Evolutionary conservation across 2,888 invertebrate species (phyloP).

Genomic region (Magallana nippona): DNA sequence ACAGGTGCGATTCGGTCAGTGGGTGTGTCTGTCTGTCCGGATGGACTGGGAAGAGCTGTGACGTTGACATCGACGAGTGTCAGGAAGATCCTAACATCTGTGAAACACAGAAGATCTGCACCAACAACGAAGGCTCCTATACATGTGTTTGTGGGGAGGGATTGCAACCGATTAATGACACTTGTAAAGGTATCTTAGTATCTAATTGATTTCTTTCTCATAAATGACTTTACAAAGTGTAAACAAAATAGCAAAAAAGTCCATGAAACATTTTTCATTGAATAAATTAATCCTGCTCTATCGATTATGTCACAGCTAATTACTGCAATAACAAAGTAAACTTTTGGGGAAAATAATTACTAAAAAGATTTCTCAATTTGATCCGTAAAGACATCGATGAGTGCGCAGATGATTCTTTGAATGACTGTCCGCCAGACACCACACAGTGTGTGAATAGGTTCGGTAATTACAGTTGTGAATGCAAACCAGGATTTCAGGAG

Average conservation of each 20-base stretch:
- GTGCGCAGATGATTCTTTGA: not conserved
- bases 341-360: no score
- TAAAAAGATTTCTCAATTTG: no score
- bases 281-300: no score
- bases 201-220: not conserved
- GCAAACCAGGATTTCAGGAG: slow-evolving; percentile 35
- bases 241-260: no score
- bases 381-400: slow-evolving; percentile 36
- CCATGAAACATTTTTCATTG: no score
- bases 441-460: slow-evolving; percentile 42
- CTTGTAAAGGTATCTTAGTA: slow-evolving; percentile 28
- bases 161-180: not conserved
- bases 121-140: slow-evolving; percentile 37
- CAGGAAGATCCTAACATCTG: slow-evolving; percentile 35
- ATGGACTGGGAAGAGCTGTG: slow-evolving; percentile 47
- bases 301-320: no score
- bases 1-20: slow-evolving; percentile 32
- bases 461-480: slow-evolving; percentile 45
- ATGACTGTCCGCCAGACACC: slow-evolving; percentile 31
- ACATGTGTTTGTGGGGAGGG: slow-evolving; percentile 39
- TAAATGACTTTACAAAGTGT: no score
- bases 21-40: slow-evolving; percentile 50
- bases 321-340: not conserved
- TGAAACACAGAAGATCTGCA: slow-evolving; percentile 31
- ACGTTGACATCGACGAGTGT: slow-evolving; percentile 48